Conservation (phyloP, 2,113 vertebrate genomes). For the Eulacestoma nigropectus region DNA sequence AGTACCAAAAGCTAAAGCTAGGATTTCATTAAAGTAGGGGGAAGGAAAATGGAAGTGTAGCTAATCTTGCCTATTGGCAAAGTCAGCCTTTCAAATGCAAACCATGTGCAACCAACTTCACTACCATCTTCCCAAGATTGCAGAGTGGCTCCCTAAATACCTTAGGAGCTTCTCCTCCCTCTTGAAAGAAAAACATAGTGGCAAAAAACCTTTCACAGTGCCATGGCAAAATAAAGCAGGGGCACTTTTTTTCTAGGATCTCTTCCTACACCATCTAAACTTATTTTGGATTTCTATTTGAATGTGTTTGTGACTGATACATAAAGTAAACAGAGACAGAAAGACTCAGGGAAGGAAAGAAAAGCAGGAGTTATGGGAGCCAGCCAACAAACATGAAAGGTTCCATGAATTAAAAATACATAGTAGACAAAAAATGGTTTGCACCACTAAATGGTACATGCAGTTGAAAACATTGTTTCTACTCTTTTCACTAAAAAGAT, state of each 20-base stretch:
- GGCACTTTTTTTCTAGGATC: not conserved
- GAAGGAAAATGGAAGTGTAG: not conserved
- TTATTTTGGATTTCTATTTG: slow-evolving; percentile 14
- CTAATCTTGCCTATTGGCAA: slow-evolving; percentile 35
- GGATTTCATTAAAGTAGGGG: not conserved
- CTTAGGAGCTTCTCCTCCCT: not conserved
- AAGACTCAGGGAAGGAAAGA: not conserved
- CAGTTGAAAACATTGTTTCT: not conserved
- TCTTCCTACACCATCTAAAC: not conserved
- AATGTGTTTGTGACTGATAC: not conserved
- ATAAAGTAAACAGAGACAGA: slow-evolving; percentile 34
- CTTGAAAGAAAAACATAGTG: not conserved
- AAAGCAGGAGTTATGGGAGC: not conserved
- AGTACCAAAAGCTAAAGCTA: slow-evolving; percentile 18
- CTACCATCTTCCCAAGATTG: not conserved
- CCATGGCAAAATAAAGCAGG: not conserved
- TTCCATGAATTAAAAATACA: slow-evolving; percentile 27
- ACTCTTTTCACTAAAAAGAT: not conserved
- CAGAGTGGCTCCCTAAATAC: not conserved
- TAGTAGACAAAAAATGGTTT: not conserved
- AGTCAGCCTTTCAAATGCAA: slow-evolving; percentile 21
- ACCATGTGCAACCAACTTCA: not conserved
- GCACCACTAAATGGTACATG: not conserved
- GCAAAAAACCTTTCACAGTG: not conserved
- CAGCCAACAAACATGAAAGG: not conserved